phyloP scores from a whole-genome alignment of 2,888 invertebrate species.

The Idaea aversata region DNA sequence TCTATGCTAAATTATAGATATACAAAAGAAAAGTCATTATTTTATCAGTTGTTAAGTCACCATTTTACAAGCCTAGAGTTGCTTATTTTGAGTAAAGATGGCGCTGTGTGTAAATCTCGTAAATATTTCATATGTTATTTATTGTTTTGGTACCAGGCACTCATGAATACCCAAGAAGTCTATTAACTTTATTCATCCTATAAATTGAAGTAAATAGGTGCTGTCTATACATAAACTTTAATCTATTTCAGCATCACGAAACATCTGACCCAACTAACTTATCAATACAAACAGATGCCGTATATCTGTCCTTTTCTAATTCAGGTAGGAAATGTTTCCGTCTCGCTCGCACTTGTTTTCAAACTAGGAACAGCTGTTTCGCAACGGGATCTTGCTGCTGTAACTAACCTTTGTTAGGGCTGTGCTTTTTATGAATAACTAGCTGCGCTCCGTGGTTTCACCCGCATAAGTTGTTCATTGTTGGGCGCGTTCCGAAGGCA shows the following conservation, averaged over 20 bases:
- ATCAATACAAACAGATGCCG: slow-evolving; percentile 31
- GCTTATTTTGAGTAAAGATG: too few species aligned
- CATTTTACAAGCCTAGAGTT: too few species aligned
- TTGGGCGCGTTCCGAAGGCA: too few species aligned
- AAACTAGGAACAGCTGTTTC: slow-evolving; percentile 63
- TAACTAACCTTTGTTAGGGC: not conserved
- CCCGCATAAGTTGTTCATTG: too few species aligned
- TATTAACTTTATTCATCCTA: not conserved
- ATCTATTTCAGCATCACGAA: slow-evolving; percentile 5
- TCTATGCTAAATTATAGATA: too few species aligned
- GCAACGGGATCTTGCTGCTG: slow-evolving; percentile 55
- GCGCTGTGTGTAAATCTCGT: too few species aligned
- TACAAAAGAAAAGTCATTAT: too few species aligned
- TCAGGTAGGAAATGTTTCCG: slow-evolving; percentile 10
- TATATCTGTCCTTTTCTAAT: slow-evolving; percentile 26
- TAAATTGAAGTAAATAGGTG: not conserved
- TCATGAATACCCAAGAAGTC: not conserved
- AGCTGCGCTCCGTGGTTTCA: too few species aligned
- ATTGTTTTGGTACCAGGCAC: not conserved
- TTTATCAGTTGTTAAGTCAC: too few species aligned
- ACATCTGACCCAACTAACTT: slow-evolving; percentile 8
- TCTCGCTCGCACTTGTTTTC: slow-evolving; percentile 45
- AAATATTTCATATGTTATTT: not conserved
- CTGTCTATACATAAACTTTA: not conserved
- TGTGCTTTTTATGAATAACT: not conserved